Conservation (phyloP, 2,797 vertebrate species). For the Chrysocyon brachyurus region DNA sequence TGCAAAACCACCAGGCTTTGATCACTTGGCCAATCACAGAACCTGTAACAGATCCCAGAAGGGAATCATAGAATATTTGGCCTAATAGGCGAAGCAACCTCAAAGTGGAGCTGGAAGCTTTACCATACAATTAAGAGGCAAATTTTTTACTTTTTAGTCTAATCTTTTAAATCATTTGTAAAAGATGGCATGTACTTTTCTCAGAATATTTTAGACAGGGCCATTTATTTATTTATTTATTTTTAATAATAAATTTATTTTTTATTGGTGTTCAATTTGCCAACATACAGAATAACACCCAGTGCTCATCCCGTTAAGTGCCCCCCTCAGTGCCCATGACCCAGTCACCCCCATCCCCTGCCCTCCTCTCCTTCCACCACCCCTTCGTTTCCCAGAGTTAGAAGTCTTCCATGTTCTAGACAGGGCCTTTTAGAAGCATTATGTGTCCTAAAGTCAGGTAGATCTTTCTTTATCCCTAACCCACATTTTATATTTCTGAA, state of each 20-base stretch:
- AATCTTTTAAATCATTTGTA: background rate
- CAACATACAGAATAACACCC: no score
- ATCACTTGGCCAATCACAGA: background rate
- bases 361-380: no score
- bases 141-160: background rate
- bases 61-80: background rate
- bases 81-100: background rate
- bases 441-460: conserved; percentile 54
- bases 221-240: background rate
- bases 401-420: background rate
- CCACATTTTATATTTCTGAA: conserved; percentile 70
- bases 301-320: no score
- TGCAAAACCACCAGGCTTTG: rapidly evolving
- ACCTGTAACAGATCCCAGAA: background rate
- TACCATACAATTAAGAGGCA: background rate
- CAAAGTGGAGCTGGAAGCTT: background rate
- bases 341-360: no score
- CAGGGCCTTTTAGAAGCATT: conserved; percentile 12
- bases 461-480: conserved; percentile 62
- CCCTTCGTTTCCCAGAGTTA: no score
- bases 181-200: background rate
- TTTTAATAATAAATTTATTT: no score
- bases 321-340: no score
- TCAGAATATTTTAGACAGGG: background rate
- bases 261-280: no score